Evolutionary conservation across 1,140 invertebrate genomes (phyloP).

Genomic region (Ganaspis sp.): DNA sequence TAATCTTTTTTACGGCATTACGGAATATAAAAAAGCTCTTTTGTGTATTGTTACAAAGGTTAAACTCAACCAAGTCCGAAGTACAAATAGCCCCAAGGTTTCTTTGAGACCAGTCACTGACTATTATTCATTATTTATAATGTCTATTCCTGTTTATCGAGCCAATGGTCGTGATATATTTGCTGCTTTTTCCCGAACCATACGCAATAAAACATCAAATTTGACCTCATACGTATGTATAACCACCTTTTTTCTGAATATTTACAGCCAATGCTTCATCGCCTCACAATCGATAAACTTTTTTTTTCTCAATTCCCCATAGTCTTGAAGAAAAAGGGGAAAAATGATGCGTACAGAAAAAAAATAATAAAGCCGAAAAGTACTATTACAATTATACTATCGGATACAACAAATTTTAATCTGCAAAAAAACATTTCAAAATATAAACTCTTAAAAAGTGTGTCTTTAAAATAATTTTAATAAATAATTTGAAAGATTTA

Average conservation of each 20-base stretch:
- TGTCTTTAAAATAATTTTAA: too few relatives aligned
- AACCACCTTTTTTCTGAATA: neutral
- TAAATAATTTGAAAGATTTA: too few relatives aligned
- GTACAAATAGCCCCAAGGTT: constrained; percentile 27
- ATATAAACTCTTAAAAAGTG: too few relatives aligned
- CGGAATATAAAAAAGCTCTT: constrained; percentile 18
- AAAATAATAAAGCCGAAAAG: too few relatives aligned
- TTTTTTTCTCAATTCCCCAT: too few relatives aligned
- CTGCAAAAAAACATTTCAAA: too few relatives aligned
- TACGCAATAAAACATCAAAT: constrained; percentile 9
- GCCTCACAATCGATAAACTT: too few relatives aligned
- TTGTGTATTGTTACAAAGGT: constrained; percentile 22
- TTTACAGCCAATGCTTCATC: neutral
- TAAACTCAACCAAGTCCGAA: constrained; percentile 18
- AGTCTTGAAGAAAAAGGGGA: too few relatives aligned
- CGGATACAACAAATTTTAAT: too few relatives aligned
- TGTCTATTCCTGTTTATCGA: constrained; percentile 30
- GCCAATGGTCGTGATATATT: constrained; percentile 4
- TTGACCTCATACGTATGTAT: neutral
- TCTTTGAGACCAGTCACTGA: constrained; percentile 19
- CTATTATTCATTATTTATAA: constrained; percentile 28
- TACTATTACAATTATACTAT: too few relatives aligned
- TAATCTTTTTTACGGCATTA: constrained; percentile 20
- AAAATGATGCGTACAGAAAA: neutral
- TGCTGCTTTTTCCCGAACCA: neutral